A percentile compares a stretch with the other conserved stretches of the same genome.
Conservation (phyloP, 2,797 vertebrate genomes). For the Clarias pachynema region DNA sequence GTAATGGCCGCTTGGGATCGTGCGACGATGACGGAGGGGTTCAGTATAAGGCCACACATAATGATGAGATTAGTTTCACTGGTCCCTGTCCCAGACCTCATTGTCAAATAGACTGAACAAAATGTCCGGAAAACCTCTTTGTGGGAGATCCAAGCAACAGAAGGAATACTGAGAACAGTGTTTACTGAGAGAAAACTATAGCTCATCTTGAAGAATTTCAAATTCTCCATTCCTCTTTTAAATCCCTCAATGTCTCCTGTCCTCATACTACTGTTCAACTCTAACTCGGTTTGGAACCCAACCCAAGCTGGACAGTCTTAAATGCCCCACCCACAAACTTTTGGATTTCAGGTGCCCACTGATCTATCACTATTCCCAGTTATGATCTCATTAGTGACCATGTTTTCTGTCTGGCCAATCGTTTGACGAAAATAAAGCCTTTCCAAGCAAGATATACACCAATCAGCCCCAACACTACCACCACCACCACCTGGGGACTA, state of each 20-base stretch:
- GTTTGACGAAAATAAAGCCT: no score
- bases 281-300: not conserved
- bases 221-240: no score
- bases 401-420: no score
- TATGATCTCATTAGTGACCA: no score
- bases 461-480: no score
- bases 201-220: not conserved
- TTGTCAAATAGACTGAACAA: conserved; percentile 13
- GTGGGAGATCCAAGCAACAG: conserved; percentile 16
- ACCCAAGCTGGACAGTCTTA: not conserved
- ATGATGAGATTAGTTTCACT: conserved; percentile 43
- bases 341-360: no score
- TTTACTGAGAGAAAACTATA: not conserved
- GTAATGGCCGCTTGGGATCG: conserved; percentile 41
- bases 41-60: conserved; percentile 39
- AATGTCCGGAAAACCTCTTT: conserved; percentile 8
- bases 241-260: not conserved
- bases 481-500: no score
- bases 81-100: conserved; percentile 17
- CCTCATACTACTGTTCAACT: not conserved
- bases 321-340: not conserved
- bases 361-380: no score
- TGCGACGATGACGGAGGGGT: conserved; percentile 36
- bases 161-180: conserved; percentile 7
- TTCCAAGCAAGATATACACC: no score